Conservation (phyloP, 2,113 vertebrate species). For the Poecile atricapillus region DNA sequence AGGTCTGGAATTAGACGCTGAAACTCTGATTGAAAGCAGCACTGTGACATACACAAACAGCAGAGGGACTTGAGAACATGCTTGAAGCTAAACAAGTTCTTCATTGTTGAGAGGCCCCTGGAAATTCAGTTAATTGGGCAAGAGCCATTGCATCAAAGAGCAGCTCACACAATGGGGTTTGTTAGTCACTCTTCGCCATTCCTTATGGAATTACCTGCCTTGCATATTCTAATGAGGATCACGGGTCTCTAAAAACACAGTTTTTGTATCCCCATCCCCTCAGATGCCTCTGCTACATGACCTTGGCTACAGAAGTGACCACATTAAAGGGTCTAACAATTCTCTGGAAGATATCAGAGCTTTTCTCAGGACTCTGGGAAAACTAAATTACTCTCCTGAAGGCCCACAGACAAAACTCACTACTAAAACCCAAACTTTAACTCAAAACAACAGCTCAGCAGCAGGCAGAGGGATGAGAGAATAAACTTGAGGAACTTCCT, state of each 20-base stretch:
- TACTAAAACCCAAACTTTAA: not conserved
- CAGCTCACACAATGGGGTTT: not conserved
- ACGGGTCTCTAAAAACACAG: fast-evolving
- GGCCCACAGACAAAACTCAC: not conserved
- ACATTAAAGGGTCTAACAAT: not conserved
- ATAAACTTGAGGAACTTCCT: not conserved
- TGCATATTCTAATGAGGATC: not conserved
- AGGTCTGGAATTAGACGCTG: not conserved
- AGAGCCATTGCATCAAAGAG: not conserved
- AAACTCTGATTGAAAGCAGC: not conserved
- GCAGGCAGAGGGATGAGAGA: not conserved
- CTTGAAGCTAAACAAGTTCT: not conserved
- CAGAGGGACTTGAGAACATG: not conserved
- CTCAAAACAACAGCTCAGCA: fast-evolving
- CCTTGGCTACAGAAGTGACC: fast-evolving
- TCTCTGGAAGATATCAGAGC: not conserved
- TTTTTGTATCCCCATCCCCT: not conserved
- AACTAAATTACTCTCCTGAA: not conserved
- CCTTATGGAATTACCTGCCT: not conserved
- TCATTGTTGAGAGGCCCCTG: not conserved
- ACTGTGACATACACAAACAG: not conserved
- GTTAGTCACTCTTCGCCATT: not conserved
- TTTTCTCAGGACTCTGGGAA: not conserved
- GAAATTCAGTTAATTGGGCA: not conserved
- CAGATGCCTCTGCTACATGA: fast-evolving